These are phyloP conservation scores for Ancistrus triradiatus DNA, from an alignment of 2,113 vertebrate species.

Conservation along the genomic window DNA sequence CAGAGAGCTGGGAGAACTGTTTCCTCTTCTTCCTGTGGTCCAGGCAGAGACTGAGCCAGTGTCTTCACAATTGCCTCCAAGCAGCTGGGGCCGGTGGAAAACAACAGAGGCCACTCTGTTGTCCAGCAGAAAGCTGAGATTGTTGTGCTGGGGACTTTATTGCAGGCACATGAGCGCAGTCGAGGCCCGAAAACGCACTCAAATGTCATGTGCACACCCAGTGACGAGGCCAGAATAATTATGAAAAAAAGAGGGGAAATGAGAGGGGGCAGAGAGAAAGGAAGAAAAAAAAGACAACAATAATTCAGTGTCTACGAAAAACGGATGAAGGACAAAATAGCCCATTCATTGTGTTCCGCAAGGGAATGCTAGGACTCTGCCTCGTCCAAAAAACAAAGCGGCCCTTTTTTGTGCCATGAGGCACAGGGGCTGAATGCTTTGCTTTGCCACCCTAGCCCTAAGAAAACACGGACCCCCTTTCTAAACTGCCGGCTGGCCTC, in stretches of 20 bases:
- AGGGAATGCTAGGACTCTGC: conserved; percentile 84
- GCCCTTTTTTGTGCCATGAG: conserved; percentile 77
- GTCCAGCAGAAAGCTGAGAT: conserved; percentile 82
- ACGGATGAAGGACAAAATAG: conserved; percentile 79
- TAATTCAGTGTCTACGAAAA: conserved; percentile 80
- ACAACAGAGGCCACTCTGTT: conserved; percentile 91
- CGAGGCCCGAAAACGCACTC: conserved; percentile 84
- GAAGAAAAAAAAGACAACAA: conserved; percentile 61
- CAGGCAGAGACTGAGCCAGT: conserved; percentile 81
- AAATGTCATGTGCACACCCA: conserved; percentile 87
- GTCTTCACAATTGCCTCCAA: conserved; percentile 85
- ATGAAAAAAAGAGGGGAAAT: conserved; percentile 53
- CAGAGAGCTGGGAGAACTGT: conserved; percentile 67
- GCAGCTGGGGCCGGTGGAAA: conserved; percentile 81
- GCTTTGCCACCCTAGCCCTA: conserved; percentile 96
- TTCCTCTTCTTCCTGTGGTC: conserved; percentile 79
- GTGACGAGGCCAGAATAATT: conserved; percentile 81
- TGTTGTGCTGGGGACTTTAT: conserved; percentile 84
- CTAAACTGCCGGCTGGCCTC: conserved; percentile 80
- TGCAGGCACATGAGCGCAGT: conserved; percentile 85
- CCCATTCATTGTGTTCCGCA: conserved; percentile 92
- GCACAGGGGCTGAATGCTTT: conserved; percentile 92
- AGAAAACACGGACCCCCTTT: conserved; percentile 94
- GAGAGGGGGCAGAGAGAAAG: conserved; percentile 30
- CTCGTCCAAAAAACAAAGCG: conserved; percentile 86